Evolutionary conservation across 2,113 vertebrate species (phyloP).

Genomic region (Manacus vitellinus): DNA sequence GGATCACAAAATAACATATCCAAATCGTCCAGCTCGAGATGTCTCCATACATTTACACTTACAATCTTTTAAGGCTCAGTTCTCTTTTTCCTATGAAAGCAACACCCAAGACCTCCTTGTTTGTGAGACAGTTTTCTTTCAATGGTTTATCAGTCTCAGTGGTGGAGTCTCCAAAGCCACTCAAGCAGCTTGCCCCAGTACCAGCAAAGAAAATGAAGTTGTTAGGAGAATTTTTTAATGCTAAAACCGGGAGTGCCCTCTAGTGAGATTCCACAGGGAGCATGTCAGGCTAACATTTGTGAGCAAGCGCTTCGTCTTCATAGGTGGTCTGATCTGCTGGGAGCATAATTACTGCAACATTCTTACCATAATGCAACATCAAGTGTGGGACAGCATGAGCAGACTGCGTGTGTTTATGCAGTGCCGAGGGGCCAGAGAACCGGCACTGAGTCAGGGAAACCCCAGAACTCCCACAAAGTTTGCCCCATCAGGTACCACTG

Average conservation of each 20-base stretch:
- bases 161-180: not conserved
- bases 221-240: not conserved
- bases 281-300: not conserved
- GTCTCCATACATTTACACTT: not conserved
- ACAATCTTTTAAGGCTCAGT: not conserved
- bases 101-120: not conserved
- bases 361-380: not conserved
- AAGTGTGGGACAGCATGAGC: not conserved
- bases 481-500: fast-evolving
- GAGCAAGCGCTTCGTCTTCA: not conserved
- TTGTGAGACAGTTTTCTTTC: not conserved
- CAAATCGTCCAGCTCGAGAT: not conserved
- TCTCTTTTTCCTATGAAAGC: not conserved
- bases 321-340: not conserved
- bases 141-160: not conserved
- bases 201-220: not conserved
- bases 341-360: not conserved
- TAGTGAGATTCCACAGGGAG: slow-evolving; percentile 12
- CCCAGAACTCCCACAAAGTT: not conserved
- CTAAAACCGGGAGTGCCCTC: slow-evolving; percentile 16
- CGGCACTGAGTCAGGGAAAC: not conserved
- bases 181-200: not conserved
- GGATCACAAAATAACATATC: not conserved
- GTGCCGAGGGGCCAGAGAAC: not conserved
- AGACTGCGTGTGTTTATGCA: not conserved